These are phyloP conservation scores for Cryptus armator DNA, from an alignment of 2,888 invertebrate genomes.

Conservation along the genomic window DNA sequence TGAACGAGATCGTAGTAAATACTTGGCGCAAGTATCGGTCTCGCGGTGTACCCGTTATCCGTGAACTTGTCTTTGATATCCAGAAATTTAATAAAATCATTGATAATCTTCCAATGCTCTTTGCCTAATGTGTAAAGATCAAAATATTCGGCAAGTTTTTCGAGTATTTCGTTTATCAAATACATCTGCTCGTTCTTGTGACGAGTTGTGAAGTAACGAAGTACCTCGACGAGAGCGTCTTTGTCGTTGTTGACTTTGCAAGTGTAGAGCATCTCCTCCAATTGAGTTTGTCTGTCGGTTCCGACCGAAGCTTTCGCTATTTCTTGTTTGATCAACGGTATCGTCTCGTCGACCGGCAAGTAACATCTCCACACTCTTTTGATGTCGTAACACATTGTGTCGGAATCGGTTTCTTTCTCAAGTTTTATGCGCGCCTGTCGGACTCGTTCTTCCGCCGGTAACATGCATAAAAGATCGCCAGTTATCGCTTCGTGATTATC, in stretches of 20 bases:
- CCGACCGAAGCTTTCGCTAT: conserved; percentile 69
- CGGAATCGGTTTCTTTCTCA: conserved; percentile 47
- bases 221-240: conserved; percentile 72
- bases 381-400: not conserved
- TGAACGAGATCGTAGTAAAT: conserved; percentile 70
- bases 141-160: conserved; percentile 65
- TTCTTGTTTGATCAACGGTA: conserved; percentile 73
- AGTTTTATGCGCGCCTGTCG: conserved; percentile 74
- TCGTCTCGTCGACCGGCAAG: conserved; percentile 72
- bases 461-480: conserved; percentile 67
- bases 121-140: conserved; percentile 72
- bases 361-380: conserved; percentile 76
- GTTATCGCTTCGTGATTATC: conserved; percentile 67
- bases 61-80: conserved; percentile 62
- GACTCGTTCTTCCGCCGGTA: conserved; percentile 75
- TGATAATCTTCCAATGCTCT: conserved; percentile 77
- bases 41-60: rapidly evolving
- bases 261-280: conserved; percentile 76
- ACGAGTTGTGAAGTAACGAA: conserved; percentile 76
- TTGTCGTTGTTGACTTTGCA: conserved; percentile 80
- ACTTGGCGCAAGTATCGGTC: conserved; percentile 61
- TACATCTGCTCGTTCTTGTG: conserved; percentile 79
- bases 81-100: conserved; percentile 73
- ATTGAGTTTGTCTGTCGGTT: conserved; percentile 66
- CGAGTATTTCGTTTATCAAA: conserved; percentile 68